Base-by-base conservation (phyloP, 2,113 vertebrate species). In the Dasyornis broadbenti region DNA sequence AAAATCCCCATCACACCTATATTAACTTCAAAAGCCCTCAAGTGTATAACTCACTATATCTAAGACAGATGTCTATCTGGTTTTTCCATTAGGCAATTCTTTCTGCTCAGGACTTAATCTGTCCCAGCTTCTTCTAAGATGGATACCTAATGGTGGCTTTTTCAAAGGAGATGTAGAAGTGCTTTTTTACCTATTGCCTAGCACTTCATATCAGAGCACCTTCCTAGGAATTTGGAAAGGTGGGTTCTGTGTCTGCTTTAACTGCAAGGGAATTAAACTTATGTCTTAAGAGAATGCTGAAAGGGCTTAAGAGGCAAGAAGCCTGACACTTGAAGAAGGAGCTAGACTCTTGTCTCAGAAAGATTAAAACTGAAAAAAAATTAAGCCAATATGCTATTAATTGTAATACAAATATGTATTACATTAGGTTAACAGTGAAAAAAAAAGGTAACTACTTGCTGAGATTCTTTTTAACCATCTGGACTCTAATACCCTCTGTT, bases 31-130 rank as follows among this genome's bases (percentile, higher is more conserved):
- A 70, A 78, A 44, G 27, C 13, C n/a, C 26, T 73, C 56, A 22
- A 0, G 1, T 9, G 4, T 72, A 24, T 79, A 16, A 56, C 5
- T 4, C 30, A 20, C 44, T 45, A 0, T 23, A 39, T 37, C 23
- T 37, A 50, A 47, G 12, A 60, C 21, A 64, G 10, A 4, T 39
- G 13, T 11, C 31, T 69, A 22, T 40, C 16, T 7, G 6, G 30
- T 69, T 70, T 44, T 44, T 77, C 57, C 15, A 30, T 54, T 24
- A 24, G 42, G 10, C 20, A 63, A 9, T 22, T 45, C 23, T 37
- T 86, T 72, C 80, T 89, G 28, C 42, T 88, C 15, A 31, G 40
- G 31, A 61, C 3, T 37, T 57, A 26, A 64, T n/a, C 10, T 52
- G 6, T 44, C 57, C 50, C 40, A 50, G 7, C 10, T 82, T 54